These are phyloP conservation scores for Lutjanus erythropterus DNA, from an alignment of 2,113 vertebrate genomes.

Conservation along the genomic window DNA sequence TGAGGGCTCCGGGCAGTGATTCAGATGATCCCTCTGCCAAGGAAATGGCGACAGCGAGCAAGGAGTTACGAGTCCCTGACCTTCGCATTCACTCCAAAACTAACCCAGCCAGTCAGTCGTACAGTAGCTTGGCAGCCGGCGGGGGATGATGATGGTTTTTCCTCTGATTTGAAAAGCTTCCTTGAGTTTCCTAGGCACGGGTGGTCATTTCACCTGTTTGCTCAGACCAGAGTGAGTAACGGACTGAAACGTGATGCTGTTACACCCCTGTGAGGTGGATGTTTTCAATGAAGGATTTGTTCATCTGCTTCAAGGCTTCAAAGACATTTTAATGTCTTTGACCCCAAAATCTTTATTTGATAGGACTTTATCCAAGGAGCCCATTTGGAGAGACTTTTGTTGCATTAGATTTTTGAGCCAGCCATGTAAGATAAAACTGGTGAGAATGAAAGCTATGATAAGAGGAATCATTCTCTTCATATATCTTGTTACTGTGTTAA, in stretches of 20 bases:
- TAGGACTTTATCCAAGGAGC: slow-evolving; percentile 18
- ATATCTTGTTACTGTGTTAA: background rate
- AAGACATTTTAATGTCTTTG: slow-evolving; percentile 16
- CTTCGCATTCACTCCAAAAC: slow-evolving; percentile 57
- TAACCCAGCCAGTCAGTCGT: slow-evolving; percentile 52
- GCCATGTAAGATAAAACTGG: slow-evolving; percentile 20
- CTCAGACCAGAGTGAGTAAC: slow-evolving; percentile 5
- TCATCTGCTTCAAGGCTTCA: slow-evolving; percentile 21
- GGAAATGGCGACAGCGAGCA: slow-evolving; percentile 63
- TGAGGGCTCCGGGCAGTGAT: slow-evolving; percentile 56
- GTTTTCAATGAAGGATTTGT: slow-evolving; percentile 30
- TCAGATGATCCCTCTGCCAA: slow-evolving; percentile 64
- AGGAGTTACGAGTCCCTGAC: slow-evolving; percentile 65
- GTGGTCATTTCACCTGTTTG: slow-evolving; percentile 57
- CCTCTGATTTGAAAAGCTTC: slow-evolving; percentile 50
- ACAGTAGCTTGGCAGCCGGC: slow-evolving; percentile 55
- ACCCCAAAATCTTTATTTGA: slow-evolving; percentile 4
- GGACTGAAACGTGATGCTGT: slow-evolving; percentile 24
- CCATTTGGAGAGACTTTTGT: slow-evolving; percentile 27
- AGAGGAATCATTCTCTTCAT: background rate
- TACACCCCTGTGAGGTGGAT: background rate
- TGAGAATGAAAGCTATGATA: background rate
- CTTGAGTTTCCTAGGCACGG: slow-evolving; percentile 37
- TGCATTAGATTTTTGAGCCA: slow-evolving; percentile 5
- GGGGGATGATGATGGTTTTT: slow-evolving; percentile 53